Evolutionary conservation across 2,797 vertebrate species (phyloP), one percentile per base, ranked within the genome.

Genomic region (Characodon lateralis): DNA sequence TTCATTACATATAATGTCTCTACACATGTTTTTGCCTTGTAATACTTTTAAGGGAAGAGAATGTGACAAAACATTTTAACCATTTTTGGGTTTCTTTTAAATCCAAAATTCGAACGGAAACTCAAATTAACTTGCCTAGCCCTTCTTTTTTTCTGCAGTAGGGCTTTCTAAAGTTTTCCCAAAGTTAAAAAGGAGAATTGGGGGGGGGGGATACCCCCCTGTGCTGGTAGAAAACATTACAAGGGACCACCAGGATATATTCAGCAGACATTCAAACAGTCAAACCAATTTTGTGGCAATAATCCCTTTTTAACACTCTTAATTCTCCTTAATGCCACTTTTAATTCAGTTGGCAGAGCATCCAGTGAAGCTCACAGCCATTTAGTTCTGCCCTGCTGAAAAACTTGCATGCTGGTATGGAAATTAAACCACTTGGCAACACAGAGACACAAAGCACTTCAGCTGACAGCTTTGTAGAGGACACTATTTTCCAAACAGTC

Each of bases 351-450:
- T 63, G 20, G 55, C 35, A 16, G 77, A 61, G 69, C 74, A 79
- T 66, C 84, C 77, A 26, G 72, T 83, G 72, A 82, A 79, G 78
- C 85, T 85, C 72, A 70, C 59, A 83, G 82, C 83, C 74, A 78
- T 91, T 91, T 91, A 90, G 79, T 90, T 90, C 81, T 91, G 78
- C 82, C 73, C 80, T 84, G 87, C 81, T 90, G 87, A 72, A 81
- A 51, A 84, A 88, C 70, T 76, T 77, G 51, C 31, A 0, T 78
- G 83, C 74, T 2, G 28, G 56, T 51, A n/a, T 53, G 41, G 68
- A 79, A 74, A 41, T 58, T 41, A 89, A 84, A 81, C 61, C 76
- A 71, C 82, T 85, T 65, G 55, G 73, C 56, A 56, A 50, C 24
- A 59, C 53, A 76, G 70, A 72, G 50, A 75, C 58, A 72, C 77